Evolutionary conservation across 1,140 invertebrate species (phyloP).

Genomic region (Aphis gossypii): DNA sequence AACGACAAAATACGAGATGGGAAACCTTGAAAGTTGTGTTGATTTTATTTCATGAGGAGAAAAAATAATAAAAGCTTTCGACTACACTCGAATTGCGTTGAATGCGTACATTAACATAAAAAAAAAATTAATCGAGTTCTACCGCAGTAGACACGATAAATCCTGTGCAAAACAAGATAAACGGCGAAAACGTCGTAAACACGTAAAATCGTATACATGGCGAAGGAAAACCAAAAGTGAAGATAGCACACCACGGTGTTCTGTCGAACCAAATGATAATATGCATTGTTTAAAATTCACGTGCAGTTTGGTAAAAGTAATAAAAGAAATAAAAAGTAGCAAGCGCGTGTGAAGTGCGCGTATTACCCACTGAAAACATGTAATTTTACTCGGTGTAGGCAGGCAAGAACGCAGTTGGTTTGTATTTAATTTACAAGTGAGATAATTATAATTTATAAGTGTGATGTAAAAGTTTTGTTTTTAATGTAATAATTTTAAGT

Average conservation of each 20-base stretch:
- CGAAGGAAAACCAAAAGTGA: not conserved
- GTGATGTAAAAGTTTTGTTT: not conserved
- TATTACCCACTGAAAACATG: not conserved
- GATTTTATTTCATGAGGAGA: not conserved
- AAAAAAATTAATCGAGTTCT: not conserved
- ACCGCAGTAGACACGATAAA: not conserved
- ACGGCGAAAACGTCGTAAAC: not conserved
- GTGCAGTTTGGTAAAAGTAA: not conserved
- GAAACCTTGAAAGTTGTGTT: constrained; percentile 8
- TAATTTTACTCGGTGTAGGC: not conserved
- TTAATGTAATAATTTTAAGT: not conserved
- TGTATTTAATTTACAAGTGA: not conserved
- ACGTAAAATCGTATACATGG: not conserved
- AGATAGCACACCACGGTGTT: not conserved
- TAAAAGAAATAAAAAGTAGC: not conserved
- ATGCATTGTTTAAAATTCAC: not conserved
- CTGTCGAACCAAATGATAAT: not conserved
- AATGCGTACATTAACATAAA: not conserved
- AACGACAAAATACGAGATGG: not conserved
- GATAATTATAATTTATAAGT: not conserved
- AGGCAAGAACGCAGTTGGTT: not conserved
- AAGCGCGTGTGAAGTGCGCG: not conserved
- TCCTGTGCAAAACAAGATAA: not conserved
- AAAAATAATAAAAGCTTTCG: not conserved
- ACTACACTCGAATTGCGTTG: not conserved